Evolutionary conservation across 2,888 invertebrate species (phyloP).

Genomic region (Uloborus plumipes): DNA sequence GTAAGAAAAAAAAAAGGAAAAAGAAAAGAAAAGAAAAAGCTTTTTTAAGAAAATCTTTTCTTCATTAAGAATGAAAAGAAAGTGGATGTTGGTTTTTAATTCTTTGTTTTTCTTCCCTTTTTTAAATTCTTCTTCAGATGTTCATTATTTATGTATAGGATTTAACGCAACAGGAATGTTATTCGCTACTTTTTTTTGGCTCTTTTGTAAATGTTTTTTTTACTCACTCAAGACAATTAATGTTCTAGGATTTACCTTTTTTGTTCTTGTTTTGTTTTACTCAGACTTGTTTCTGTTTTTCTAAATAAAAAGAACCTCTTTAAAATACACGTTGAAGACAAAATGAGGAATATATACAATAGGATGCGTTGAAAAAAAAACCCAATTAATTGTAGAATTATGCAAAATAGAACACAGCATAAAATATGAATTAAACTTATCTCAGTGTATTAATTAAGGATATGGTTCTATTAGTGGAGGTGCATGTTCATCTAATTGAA

Average conservation of each 20-base stretch:
- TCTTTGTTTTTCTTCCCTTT: constrained; percentile 12
- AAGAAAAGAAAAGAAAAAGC: constrained; percentile 34
- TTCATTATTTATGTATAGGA: constrained; percentile 62
- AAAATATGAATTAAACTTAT: too few species aligned
- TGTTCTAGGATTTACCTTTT: constrained; percentile 34
- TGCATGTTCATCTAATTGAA: too few species aligned
- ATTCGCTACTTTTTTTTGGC: constrained; percentile 15
- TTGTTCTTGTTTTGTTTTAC: too few species aligned
- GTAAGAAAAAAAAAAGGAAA: constrained; percentile 13
- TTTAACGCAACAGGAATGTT: constrained; percentile 49
- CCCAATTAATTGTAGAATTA: too few species aligned
- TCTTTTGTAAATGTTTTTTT: constrained; percentile 6
- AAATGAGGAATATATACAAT: too few species aligned
- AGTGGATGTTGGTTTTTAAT: constrained; percentile 35
- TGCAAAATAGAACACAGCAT: too few species aligned
- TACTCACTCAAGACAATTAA: constrained; percentile 55
- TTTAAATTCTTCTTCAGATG: constrained; percentile 30
- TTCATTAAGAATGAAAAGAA: constrained; percentile 43
- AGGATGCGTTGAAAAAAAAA: too few species aligned
- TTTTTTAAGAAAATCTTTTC: constrained; percentile 37
- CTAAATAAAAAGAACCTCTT: too few species aligned
- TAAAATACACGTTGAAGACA: too few species aligned
- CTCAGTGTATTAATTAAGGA: too few species aligned
- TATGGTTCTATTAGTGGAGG: too few species aligned
- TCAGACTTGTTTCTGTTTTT: too few species aligned